Conservation (phyloP, 1,140 invertebrate genomes). For the Dysdera silvatica region DNA sequence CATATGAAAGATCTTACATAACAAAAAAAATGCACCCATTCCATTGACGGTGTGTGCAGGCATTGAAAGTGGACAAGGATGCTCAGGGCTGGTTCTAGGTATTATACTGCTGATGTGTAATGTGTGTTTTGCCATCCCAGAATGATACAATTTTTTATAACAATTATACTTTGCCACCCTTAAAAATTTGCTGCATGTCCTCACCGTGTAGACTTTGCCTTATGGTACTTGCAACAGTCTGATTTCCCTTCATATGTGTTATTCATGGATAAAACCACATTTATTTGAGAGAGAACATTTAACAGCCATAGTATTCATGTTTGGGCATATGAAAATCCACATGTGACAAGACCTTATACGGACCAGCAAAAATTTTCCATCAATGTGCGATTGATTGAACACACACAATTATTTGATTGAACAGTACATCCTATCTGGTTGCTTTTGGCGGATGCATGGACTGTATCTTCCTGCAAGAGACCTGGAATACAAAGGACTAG, state of each 20-base stretch:
- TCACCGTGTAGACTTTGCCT: slow-evolving; percentile 1
- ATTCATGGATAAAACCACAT: slow-evolving; percentile 17
- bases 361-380: slow-evolving; percentile 2
- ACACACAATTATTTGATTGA: slow-evolving; percentile 11
- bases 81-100: too few species aligned
- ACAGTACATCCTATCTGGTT: slow-evolving; percentile 11
- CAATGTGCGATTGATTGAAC: slow-evolving; percentile 2
- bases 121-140: too few species aligned
- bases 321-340: slow-evolving; percentile 20
- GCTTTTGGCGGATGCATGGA: slow-evolving; percentile 2
- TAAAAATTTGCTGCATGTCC: too few species aligned
- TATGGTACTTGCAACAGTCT: background rate
- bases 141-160: too few species aligned
- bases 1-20: background rate
- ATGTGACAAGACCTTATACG: slow-evolving; percentile 3
- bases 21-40: background rate
- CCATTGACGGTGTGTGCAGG: slow-evolving; percentile 18
- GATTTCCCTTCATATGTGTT: background rate
- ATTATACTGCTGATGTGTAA: too few species aligned
- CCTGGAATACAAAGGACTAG: too few species aligned
- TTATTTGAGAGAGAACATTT: background rate
- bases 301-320: slow-evolving; percentile 26
- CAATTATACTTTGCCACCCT: too few species aligned
- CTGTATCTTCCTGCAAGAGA: slow-evolving; percentile 1
- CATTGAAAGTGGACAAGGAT: background rate